These are phyloP conservation scores for Notarius quadriscutis DNA, from an alignment of 2,113 vertebrate genomes.

Conservation along the genomic window DNA sequence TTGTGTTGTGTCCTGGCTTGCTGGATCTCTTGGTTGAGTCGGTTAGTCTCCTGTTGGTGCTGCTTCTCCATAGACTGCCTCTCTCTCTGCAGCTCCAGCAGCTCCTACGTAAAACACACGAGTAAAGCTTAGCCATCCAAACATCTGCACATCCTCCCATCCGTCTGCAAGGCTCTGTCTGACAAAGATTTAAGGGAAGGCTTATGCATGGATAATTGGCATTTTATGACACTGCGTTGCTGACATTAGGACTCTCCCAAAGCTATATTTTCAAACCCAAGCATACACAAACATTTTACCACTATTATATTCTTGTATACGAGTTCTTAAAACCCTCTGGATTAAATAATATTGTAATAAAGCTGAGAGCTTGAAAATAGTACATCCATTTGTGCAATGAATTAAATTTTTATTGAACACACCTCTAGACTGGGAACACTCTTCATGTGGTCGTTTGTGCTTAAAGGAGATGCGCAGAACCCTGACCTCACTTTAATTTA, in stretches of 20 bases:
- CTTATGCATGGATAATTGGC: neutral
- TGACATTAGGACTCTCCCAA: neutral
- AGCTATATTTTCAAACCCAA: neutral
- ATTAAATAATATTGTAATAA: neutral
- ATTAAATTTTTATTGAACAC: neutral
- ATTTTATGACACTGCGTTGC: neutral
- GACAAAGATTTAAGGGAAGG: neutral
- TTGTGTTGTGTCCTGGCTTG: conserved; percentile 72
- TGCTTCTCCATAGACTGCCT: conserved; percentile 67
- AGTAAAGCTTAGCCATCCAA: neutral
- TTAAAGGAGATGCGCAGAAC: neutral
- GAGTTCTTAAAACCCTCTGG: neutral
- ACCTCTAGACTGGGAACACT: neutral
- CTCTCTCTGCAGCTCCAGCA: conserved; percentile 71
- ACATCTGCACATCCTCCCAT: neutral
- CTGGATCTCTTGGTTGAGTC: conserved; percentile 74
- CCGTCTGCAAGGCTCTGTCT: neutral
- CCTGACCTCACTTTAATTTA: too few relatives aligned
- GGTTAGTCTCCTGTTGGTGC: conserved; percentile 71
- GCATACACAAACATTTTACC: neutral
- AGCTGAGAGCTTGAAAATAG: neutral
- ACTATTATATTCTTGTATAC: neutral
- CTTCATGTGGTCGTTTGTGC: neutral
- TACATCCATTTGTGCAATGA: neutral
- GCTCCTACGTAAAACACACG: conserved; percentile 60